Evolutionary conservation across 2,797 vertebrate species (phyloP).

Genomic region (Todus mexicanus): DNA sequence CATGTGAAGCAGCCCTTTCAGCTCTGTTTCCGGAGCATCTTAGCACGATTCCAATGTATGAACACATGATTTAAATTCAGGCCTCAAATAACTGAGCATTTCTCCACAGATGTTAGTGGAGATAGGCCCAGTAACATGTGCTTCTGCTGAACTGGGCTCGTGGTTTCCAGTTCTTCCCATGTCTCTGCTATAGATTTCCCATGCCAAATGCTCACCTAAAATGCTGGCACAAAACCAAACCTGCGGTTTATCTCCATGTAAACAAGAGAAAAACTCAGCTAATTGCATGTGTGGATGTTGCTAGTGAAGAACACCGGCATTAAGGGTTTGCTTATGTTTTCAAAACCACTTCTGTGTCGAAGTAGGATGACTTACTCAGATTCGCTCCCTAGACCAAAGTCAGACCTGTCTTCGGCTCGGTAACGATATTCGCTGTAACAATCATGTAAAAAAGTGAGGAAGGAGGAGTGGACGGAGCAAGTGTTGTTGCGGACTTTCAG

Average conservation of each 20-base stretch:
- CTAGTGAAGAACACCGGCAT: background rate
- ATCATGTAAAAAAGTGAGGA: constrained; percentile 29
- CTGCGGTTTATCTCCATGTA: background rate
- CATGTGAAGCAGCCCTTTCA: background rate
- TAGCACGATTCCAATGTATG: background rate
- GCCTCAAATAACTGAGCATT: background rate
- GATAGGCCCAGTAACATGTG: background rate
- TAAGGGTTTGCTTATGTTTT: background rate
- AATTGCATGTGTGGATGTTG: background rate
- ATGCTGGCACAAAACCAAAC: background rate
- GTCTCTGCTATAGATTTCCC: background rate
- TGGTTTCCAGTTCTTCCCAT: background rate
- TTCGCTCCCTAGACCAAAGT: constrained; percentile 47
- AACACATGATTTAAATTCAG: background rate
- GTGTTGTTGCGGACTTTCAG: constrained; percentile 66
- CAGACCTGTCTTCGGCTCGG: constrained; percentile 48
- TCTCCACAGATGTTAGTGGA: background rate
- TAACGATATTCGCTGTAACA: constrained; percentile 56
- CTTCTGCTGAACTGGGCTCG: background rate
- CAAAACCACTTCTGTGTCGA: background rate
- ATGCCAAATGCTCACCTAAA: background rate
- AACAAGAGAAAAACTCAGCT: background rate
- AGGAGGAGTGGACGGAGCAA: constrained; percentile 46
- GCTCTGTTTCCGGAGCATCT: background rate
- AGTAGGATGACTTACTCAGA: constrained; percentile 60